Evolutionary conservation across 92 coral and sea anemone species (phyloP), one percentile per base, ranked within the genome.

Genomic region (Heteractis magnifica): DNA sequence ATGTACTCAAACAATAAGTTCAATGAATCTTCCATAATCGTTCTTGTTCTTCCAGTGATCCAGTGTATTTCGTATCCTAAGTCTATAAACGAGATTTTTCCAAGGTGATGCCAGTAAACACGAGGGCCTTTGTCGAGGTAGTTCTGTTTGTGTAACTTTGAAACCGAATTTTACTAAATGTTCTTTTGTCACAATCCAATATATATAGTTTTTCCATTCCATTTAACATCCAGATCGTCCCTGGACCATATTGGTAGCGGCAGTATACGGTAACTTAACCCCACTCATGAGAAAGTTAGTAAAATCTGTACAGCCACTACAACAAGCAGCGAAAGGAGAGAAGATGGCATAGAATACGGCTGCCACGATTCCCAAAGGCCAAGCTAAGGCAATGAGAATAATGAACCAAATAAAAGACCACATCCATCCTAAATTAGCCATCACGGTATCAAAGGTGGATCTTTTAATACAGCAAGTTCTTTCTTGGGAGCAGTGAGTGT

Each of bases 271-370:
- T 10, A 95, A 49, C 83, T 95, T 92, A 14, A 94, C 93, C 23
- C 98, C 98, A 20, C 78, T 82, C 94, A 92, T 90, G 15, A 94
- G 88, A 74, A 94, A 94, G 87, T 94, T 88, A 34, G 92, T 85
- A 50, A 96, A 87, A 76, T 94, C 98, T 58, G 90, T 81, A 89
- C 97, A 96, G 12, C 93, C 94, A 52, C 26, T 87, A 81, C 98
- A 96, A 81, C 98, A 95, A 10, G 98, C 98, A 15, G 98, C 90
- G 56, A 95, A 95, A 41, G 98, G 98, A 56, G 98, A 94, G 77
- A 95, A 88, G 59, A 94, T 65, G 72, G 98, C 98, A 84, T 95
- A 95, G 77, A 95, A 77, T 26, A 96, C 95, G 7, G 98, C 99
- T 34, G 98, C 99, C 23, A 92, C 74, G 72, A 94, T 92, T 4